Percentiles rank a stretch among this genome's conserved stretches.
Conservation (phyloP, 2,113 vertebrate genomes). For the Scomber colias region DNA sequence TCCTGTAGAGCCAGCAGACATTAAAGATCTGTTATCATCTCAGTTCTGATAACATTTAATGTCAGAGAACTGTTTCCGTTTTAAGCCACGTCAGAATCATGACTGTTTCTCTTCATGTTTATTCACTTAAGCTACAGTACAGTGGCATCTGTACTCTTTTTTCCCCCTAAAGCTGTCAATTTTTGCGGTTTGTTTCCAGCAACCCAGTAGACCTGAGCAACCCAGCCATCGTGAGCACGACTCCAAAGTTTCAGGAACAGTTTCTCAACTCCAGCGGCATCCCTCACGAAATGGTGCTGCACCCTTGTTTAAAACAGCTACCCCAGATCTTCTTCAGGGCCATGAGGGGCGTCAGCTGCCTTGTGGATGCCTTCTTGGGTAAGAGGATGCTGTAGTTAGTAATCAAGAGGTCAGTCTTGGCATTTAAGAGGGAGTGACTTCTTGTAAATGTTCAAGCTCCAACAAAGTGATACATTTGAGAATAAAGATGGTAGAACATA, state of each 20-base stretch:
- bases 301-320: slow-evolving; percentile 96
- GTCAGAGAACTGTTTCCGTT: background rate
- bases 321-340: slow-evolving; percentile 98
- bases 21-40: no score
- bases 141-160: background rate
- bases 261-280: slow-evolving; percentile 94
- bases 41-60: background rate
- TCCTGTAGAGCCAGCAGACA: no score
- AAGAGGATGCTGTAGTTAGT: slow-evolving; percentile 57
- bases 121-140: background rate
- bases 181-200: slow-evolving; percentile 75
- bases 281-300: slow-evolving; percentile 94
- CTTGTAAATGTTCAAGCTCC: background rate
- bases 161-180: background rate
- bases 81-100: background rate
- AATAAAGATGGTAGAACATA: background rate
- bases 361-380: slow-evolving; percentile 98
- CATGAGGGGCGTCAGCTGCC: slow-evolving; percentile 96
- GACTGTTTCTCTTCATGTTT: background rate
- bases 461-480: background rate
- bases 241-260: slow-evolving; percentile 98
- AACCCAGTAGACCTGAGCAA: slow-evolving; percentile 99
- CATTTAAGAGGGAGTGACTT: background rate
- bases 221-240: slow-evolving; percentile 95
- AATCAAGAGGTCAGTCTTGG: background rate